phyloP scores from a whole-genome alignment of 1,140 invertebrate genomes.

The Neodiprion pinetum region DNA sequence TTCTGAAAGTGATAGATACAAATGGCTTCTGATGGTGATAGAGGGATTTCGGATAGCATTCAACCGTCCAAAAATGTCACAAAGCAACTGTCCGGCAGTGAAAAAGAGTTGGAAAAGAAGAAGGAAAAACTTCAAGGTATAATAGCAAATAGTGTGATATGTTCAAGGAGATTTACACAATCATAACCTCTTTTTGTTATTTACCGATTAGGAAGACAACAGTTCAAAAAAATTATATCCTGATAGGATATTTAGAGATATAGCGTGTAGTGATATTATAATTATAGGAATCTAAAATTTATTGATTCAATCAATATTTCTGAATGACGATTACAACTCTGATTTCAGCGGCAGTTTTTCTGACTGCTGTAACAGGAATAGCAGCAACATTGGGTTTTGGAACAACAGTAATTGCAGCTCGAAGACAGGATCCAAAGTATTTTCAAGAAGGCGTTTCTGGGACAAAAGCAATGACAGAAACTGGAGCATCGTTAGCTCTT shows the following conservation, averaged over 20 bases:
- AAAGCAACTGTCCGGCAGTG: neutral
- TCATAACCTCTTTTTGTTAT: neutral
- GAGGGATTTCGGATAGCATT: neutral
- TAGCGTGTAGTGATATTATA: too few species aligned
- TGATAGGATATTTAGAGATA: too few species aligned
- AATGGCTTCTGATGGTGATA: neutral
- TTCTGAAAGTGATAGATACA: neutral
- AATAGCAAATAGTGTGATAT: neutral
- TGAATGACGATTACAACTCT: neutral
- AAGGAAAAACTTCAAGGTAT: conserved; percentile 11
- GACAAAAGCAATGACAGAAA: conserved; percentile 72
- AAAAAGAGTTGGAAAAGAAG: neutral
- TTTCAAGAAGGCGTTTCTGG: conserved; percentile 79
- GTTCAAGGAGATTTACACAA: neutral
- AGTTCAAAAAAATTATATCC: too few species aligned
- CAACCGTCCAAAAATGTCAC: neutral
- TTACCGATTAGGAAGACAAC: too few species aligned
- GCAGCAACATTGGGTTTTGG: conserved; percentile 85
- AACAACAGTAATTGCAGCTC: conserved; percentile 76
- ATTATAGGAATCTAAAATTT: neutral
- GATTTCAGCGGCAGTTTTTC: conserved; percentile 66
- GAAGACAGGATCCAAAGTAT: conserved; percentile 79
- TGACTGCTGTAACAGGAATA: conserved; percentile 78
- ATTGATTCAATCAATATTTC: neutral
- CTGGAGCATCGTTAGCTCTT: conserved; percentile 79